These are phyloP conservation scores for Encarsia formosa DNA, from an alignment of 2,888 invertebrate genomes.

Conservation along the genomic window DNA sequence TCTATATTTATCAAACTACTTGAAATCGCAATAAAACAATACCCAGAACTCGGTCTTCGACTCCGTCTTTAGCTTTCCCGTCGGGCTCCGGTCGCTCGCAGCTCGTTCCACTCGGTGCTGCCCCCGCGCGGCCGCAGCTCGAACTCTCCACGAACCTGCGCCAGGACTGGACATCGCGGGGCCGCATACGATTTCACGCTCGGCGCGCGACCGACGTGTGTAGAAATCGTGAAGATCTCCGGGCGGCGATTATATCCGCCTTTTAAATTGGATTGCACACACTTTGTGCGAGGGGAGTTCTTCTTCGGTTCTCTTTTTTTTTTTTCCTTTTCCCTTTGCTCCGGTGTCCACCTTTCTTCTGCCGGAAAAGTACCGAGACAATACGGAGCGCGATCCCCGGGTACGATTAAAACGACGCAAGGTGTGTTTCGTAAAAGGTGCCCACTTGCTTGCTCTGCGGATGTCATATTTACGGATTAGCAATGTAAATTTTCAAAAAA, in stretches of 20 bases:
- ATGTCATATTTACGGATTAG: too few species aligned
- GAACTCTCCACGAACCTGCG: not conserved
- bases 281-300: constrained; percentile 19
- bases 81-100: too few species aligned
- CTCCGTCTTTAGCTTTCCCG: too few species aligned
- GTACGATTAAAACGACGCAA: too few species aligned
- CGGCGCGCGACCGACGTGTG: constrained; percentile 44
- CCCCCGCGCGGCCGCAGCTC: constrained; percentile 36
- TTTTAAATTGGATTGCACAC: constrained; percentile 46
- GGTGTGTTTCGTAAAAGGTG: too few species aligned
- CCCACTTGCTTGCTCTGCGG: too few species aligned
- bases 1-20: too few species aligned
- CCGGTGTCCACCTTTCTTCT: constrained; percentile 1
- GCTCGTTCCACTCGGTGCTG: constrained; percentile 39
- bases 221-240: constrained; percentile 53
- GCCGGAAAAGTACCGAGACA: constrained; percentile 9
- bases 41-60: too few species aligned
- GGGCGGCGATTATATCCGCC: constrained; percentile 44
- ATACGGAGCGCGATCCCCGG: constrained; percentile 11
- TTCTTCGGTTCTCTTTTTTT: constrained; percentile 21
- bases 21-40: too few species aligned
- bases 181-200: constrained; percentile 51
- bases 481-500: too few species aligned
- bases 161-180: constrained; percentile 49
- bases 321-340: not conserved